Evolutionary conservation across 2,888 invertebrate species (phyloP).

Genomic region (Laspeyria flexula): DNA sequence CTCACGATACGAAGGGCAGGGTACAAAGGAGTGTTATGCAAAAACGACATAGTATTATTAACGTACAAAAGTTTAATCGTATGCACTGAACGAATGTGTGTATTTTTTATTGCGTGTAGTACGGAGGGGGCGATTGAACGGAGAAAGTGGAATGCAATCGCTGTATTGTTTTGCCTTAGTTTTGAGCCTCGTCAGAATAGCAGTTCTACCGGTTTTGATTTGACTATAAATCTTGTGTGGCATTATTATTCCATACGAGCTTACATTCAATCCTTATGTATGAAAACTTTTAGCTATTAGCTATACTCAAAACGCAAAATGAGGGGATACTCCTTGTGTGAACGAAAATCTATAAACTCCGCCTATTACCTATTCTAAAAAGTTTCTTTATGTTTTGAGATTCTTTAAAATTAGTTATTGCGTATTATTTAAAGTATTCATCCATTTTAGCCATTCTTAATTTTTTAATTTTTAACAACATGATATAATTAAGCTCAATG

Average conservation of each 20-base stretch:
- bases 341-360: too few species aligned
- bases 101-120: slow-evolving; percentile 26
- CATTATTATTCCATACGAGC: background rate
- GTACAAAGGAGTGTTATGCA: slow-evolving; percentile 65
- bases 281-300: background rate
- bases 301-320: background rate
- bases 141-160: slow-evolving; percentile 33
- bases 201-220: background rate
- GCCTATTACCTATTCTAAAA: too few species aligned
- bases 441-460: too few species aligned
- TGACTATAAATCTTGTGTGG: background rate
- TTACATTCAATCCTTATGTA: too few species aligned
- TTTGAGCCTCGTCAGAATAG: background rate
- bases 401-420: too few species aligned
- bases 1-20: slow-evolving; percentile 70
- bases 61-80: slow-evolving; percentile 51
- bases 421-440: too few species aligned
- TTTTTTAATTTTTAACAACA: too few species aligned
- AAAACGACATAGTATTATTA: slow-evolving; percentile 59
- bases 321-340: background rate
- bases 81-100: slow-evolving; percentile 35
- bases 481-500: too few species aligned
- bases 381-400: too few species aligned
- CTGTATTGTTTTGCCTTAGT: background rate
- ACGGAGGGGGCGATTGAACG: slow-evolving; percentile 20